Base-by-base conservation (phyloP, 1,140 invertebrate genomes). In the Lysiphlebus fabarum region DNA sequence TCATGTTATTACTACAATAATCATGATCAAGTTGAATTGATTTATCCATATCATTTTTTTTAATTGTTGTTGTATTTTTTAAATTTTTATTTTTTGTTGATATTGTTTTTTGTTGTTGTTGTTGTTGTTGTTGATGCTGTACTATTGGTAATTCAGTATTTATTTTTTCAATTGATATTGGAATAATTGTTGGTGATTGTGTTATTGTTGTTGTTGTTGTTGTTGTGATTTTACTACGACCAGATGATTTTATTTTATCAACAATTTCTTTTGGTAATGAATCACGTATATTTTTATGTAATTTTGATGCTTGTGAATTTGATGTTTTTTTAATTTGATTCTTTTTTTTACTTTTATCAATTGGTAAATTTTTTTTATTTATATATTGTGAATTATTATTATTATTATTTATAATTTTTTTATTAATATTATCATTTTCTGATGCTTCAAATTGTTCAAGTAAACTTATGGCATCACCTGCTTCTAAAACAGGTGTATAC, bases 371-470 rank as follows among this genome's bases (percentile, higher is more conserved):
- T 10, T 59, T 1, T 34, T 6, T 10, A 33, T 7, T 9, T 2
- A 7, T 53, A 9, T 41, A 11, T n/a, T 2, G 10, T 47, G 33
- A 7, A 5, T 42, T 41, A 12, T 45, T 36, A 7, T 12, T 44
- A 43, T 56, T 58, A 4, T 12, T 61, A 17, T 12, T 58, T 40
- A 10, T 7, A 37, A 7, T 9, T 38, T 34, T 17, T 33, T 26
- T 53, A 26, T 56, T 12, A 37, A n/a, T 36, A 1, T 14, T 64
- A 66, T 42, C 65, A 61, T 61, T 68, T 66, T 80, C 78, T 1
- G 76, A 71, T 34, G 79, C 78, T 69, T 84, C 83, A 74, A 84
- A 84, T 66, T 84, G 80, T 56, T 83, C 82, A 14, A 84, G 64
- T 8, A 84, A 72, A 70, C 81, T 83, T 6, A 71, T 71, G 6